Conservation (phyloP, 2,797 vertebrate species). For the Acestrorhynchus altus region DNA sequence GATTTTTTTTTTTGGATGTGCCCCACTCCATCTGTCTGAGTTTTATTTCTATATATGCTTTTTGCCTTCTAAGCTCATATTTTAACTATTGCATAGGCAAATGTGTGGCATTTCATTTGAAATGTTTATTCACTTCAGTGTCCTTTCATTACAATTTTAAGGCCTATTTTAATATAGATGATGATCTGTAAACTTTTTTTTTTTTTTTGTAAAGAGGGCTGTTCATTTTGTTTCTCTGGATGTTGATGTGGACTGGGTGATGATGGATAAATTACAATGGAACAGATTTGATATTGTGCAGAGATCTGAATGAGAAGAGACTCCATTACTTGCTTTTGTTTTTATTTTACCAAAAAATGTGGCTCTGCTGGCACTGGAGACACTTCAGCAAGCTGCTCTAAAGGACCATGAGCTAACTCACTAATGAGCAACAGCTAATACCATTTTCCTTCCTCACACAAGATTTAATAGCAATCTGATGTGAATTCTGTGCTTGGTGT, state of each 20-base stretch:
- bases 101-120: slow-evolving; percentile 32
- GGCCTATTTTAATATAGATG: slow-evolving; percentile 24
- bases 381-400: slow-evolving; percentile 34
- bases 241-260: slow-evolving; percentile 2
- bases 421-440: slow-evolving; percentile 24
- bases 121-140: slow-evolving; percentile 29
- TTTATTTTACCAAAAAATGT: slow-evolving; percentile 81
- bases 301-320: slow-evolving; percentile 51
- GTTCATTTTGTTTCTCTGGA: slow-evolving; percentile 16
- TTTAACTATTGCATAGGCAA: slow-evolving; percentile 33
- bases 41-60: slow-evolving; percentile 32
- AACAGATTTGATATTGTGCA: slow-evolving; percentile 60
- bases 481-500: slow-evolving; percentile 27
- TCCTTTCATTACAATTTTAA: slow-evolving; percentile 15
- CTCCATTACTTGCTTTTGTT: slow-evolving; percentile 45
- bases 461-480: slow-evolving; percentile 6
- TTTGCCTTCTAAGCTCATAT: slow-evolving; percentile 9
- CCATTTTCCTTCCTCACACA: neutral
- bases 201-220: slow-evolving; percentile 14
- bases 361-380: slow-evolving; percentile 59
- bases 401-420: slow-evolving; percentile 6
- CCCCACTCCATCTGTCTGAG: neutral
- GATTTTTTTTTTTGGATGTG: slow-evolving; percentile 42
- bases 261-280: slow-evolving; percentile 51
- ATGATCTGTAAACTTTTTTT: slow-evolving; percentile 19